Percentiles rank a stretch among this genome's conserved stretches.
Conservation (phyloP, 2,888 invertebrate genomes). For the Lepidocyrtinus sp. region DNA sequence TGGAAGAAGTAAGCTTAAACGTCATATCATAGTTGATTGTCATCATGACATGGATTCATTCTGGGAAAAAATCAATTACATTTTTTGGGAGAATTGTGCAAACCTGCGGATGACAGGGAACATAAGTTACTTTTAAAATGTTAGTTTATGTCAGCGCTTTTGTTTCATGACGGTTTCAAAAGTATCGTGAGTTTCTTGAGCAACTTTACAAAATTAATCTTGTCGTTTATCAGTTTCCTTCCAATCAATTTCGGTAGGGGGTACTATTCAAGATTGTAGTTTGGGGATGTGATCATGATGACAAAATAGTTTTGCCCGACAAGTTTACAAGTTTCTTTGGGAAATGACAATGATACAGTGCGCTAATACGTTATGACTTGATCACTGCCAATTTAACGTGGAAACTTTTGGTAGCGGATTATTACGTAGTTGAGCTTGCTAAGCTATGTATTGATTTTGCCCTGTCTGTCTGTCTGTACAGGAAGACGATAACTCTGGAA, state of each 20-base stretch:
- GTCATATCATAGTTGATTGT: neutral
- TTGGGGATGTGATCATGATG: too few species aligned
- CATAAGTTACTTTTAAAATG: constrained; percentile 11
- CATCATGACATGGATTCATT: neutral
- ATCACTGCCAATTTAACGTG: too few species aligned
- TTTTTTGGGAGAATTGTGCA: neutral
- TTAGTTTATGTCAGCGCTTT: neutral
- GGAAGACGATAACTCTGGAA: too few species aligned
- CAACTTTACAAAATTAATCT: constrained; percentile 37
- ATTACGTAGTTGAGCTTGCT: too few species aligned
- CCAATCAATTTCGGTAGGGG: constrained; percentile 30
- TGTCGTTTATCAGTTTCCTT: constrained; percentile 41
- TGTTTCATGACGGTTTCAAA: too few species aligned
- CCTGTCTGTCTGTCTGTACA: too few species aligned
- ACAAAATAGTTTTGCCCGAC: neutral
- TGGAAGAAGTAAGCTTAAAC: neutral
- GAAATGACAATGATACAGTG: neutral
- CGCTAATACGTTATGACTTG: neutral
- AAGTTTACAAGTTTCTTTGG: neutral
- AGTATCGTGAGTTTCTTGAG: neutral
- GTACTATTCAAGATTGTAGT: neutral
- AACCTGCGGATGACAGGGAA: constrained; percentile 44
- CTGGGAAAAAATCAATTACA: neutral
- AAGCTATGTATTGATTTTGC: too few species aligned
- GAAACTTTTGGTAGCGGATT: too few species aligned